Conservation (phyloP, 1,140 invertebrate species). For the Zaprionus inermis region DNA sequence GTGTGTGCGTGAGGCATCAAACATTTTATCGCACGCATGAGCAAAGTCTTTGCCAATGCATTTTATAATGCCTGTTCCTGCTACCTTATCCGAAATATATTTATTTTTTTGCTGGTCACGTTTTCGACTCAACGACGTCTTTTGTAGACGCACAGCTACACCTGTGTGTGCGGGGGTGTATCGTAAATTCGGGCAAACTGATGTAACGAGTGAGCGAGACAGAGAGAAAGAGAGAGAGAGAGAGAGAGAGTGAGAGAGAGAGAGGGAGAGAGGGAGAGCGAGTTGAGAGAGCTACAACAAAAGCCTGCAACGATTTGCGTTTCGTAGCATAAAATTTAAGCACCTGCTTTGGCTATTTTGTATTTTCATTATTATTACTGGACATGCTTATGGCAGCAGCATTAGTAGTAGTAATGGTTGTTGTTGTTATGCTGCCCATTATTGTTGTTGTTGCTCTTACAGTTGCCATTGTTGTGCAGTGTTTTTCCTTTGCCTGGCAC, state of each 20-base stretch:
- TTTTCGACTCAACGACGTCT: constrained; percentile 43
- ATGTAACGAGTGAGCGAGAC: constrained; percentile 25
- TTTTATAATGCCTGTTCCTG: constrained; percentile 57
- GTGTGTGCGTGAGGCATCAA: constrained; percentile 30
- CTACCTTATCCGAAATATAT: constrained; percentile 23
- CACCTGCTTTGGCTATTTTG: constrained; percentile 58
- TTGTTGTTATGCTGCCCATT: background rate
- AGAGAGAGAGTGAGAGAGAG: background rate
- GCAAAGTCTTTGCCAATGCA: constrained; percentile 65
- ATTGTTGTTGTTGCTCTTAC: constrained; percentile 10
- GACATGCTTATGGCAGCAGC: constrained; percentile 31
- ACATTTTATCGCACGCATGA: constrained; percentile 73
- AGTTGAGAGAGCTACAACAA: constrained; percentile 45
- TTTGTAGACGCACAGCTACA: constrained; percentile 30
- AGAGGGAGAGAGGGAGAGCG: background rate
- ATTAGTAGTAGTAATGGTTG: constrained; percentile 5
- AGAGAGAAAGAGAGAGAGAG: background rate
- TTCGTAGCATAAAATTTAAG: constrained; percentile 60
- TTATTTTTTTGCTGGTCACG: constrained; percentile 58
- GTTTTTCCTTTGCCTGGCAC: constrained; percentile 59
- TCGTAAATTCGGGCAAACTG: constrained; percentile 71
- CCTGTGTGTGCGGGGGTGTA: constrained; percentile 13
- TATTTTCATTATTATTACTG: constrained; percentile 78
- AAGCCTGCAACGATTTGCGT: constrained; percentile 63
- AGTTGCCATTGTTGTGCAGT: constrained; percentile 23